These are phyloP conservation scores for Neoascia interrupta DNA, from an alignment of 2,888 invertebrate species.

Conservation along the genomic window DNA sequence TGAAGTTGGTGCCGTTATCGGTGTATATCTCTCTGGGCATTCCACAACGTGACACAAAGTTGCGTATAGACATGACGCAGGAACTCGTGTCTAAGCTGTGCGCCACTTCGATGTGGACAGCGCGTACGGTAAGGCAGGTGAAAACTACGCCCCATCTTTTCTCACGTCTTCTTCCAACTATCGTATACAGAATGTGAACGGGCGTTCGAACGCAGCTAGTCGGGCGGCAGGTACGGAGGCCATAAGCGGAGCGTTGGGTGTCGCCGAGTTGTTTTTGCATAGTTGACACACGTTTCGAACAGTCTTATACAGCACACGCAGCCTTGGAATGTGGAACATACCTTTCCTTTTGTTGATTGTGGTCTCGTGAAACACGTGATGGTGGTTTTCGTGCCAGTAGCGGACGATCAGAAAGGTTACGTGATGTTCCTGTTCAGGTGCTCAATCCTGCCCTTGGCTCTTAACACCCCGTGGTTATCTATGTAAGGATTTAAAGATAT, in stretches of 20 bases:
- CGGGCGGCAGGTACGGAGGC: conserved; percentile 54
- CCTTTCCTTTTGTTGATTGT: conserved; percentile 53
- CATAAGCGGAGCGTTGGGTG: conserved; percentile 50
- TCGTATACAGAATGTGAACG: conserved; percentile 63
- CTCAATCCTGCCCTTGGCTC: conserved; percentile 28
- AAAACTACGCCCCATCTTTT: too few species aligned
- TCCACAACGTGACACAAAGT: too few species aligned
- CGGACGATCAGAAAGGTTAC: conserved; percentile 45
- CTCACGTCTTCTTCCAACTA: too few species aligned
- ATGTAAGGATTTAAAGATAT: conserved; percentile 43
- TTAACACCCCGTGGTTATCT: conserved; percentile 32
- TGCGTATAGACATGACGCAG: too few species aligned
- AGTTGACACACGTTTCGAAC: conserved; percentile 54
- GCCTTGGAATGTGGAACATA: conserved; percentile 46
- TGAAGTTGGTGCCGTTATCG: too few species aligned
- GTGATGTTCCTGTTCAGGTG: conserved; percentile 50
- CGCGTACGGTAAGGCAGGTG: too few species aligned
- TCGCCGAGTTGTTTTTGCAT: conserved; percentile 50
- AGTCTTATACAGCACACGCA: conserved; percentile 49
- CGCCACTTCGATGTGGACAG: too few species aligned
- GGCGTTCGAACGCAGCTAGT: conserved; percentile 47
- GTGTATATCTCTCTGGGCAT: too few species aligned
- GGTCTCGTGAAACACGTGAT: conserved; percentile 56
- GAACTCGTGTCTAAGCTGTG: too few species aligned
- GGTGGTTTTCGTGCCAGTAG: conserved; percentile 43